These are phyloP conservation scores for Rhabdomys dilectus DNA, from an alignment of 2,113 vertebrate species.

Conservation along the genomic window DNA sequence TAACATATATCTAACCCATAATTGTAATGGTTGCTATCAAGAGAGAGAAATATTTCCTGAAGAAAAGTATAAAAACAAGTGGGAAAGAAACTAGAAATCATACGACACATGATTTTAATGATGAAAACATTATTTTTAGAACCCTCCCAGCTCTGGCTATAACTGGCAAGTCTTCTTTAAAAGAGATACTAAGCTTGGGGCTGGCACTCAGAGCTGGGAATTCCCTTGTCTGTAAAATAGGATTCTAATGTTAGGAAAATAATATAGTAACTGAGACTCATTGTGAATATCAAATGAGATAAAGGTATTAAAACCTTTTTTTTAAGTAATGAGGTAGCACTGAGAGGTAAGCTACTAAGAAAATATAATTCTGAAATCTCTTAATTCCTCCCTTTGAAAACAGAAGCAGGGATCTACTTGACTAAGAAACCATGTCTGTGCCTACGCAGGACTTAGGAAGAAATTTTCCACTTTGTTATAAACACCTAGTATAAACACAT, in stretches of 20 bases:
- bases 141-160: not conserved
- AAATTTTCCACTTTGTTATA: not conserved
- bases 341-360: not conserved
- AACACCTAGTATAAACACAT: not conserved
- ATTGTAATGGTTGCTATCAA: not conserved
- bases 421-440: not conserved
- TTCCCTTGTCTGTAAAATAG: not conserved
- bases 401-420: not conserved
- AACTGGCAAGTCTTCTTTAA: not conserved
- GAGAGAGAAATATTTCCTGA: not conserved
- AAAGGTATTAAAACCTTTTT: not conserved
- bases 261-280: not conserved
- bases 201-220: not conserved
- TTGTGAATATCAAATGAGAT: not conserved
- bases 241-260: not conserved
- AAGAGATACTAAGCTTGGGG: not conserved
- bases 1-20: not conserved
- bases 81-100: not conserved
- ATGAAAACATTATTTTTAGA: not conserved
- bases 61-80: not conserved
- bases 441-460: not conserved
- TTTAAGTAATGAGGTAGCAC: not conserved
- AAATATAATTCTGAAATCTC: not conserved
- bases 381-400: not conserved
- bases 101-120: not conserved